A percentile compares a stretch with the other conserved stretches of the same genome.
phyloP scores from a whole-genome alignment of 2,113 vertebrate species.

The Zeus faber region DNA sequence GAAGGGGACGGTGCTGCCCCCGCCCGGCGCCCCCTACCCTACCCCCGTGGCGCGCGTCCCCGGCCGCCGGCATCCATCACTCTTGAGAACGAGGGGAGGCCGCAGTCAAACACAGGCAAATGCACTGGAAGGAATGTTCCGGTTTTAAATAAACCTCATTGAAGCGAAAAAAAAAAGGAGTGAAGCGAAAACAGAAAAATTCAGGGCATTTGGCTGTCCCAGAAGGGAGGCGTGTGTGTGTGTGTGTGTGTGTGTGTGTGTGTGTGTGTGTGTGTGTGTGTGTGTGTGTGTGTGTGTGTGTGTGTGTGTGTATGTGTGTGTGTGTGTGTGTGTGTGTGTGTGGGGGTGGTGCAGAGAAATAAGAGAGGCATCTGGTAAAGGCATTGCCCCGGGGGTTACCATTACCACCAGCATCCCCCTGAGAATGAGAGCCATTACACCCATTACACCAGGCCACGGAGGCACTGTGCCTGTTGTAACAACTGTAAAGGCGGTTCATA shows the following conservation, averaged over 20 bases:
- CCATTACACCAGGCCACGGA: slow-evolving; percentile 28
- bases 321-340: background rate
- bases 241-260: background rate
- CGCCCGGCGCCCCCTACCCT: slow-evolving; percentile 32
- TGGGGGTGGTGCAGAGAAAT: slow-evolving; percentile 4
- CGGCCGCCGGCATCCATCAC: slow-evolving; percentile 64
- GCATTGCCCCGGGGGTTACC: slow-evolving; percentile 64
- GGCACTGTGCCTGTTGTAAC: slow-evolving; percentile 18
- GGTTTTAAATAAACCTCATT: slow-evolving; percentile 68
- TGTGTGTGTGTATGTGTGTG: background rate
- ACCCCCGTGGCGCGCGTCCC: slow-evolving; percentile 60
- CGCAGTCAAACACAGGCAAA: slow-evolving; percentile 69
- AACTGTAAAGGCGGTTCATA: background rate
- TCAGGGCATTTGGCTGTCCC: slow-evolving; percentile 48
- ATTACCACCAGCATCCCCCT: slow-evolving; percentile 33
- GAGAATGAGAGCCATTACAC: slow-evolving; percentile 22
- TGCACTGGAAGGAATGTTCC: slow-evolving; percentile 74
- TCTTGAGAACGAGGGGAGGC: slow-evolving; percentile 59
- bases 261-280: background rate
- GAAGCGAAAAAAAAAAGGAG: slow-evolving; percentile 16
- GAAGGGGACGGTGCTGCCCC: slow-evolving; percentile 48
- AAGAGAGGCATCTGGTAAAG: slow-evolving; percentile 64
- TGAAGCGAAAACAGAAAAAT: slow-evolving; percentile 42
- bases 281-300: background rate
- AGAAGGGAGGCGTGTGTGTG: slow-evolving; percentile 6